Base-by-base conservation (phyloP, 53 echinoderm and acorn worm species). In the Pentamera pediparva region DNA sequence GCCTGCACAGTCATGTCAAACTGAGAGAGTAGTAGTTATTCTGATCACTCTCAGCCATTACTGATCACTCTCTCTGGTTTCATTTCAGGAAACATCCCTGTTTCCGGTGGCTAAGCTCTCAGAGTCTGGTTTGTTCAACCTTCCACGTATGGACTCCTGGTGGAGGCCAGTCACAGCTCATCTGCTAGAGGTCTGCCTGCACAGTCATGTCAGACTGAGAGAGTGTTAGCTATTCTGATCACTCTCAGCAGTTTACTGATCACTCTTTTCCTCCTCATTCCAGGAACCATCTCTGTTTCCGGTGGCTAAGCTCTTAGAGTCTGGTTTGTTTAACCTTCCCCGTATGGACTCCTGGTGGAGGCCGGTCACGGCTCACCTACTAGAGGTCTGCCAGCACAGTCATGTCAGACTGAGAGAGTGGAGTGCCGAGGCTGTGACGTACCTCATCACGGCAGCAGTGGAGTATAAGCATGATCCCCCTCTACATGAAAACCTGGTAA, bases 231-330 rank as follows among this genome's bases (percentile, higher is more conserved):
- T n/a, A n/a, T n/a, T n/a, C n/a, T n/a, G n/a, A n/a, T n/a, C n/a
- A n/a, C n/a, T n/a, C n/a, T n/a, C n/a, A n/a, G n/a, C n/a, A n/a
- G n/a, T n/a, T n/a, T n/a, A n/a, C n/a, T n/a, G n/a, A n/a, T n/a
- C n/a, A n/a, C n/a, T n/a, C n/a, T n/a, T n/a, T 7, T 28, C 0
- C 6, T 28, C 58, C 32, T 11, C 15, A 57, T 37, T 75, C 29
- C 75, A 91, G 90, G 96, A 95, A 36, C 96, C 96, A 0, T 95
- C 96, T 20, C 65, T 95, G 56, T 95, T 95, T 80, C 90, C 96
- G 3, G 86, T 95, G 5, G 96, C 96, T 33, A 95, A 95, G 62
- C 85, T 95, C 40, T 57, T 95, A 17, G 96, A 95, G 76, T 91
- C 96, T 1, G 96, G 96, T 4, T 62, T 95, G 37, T 90, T 95